Percentiles rank a stretch among this genome's conserved stretches.
phyloP scores from a whole-genome alignment of 2,113 vertebrate genomes.

The Indicator maculatus region DNA sequence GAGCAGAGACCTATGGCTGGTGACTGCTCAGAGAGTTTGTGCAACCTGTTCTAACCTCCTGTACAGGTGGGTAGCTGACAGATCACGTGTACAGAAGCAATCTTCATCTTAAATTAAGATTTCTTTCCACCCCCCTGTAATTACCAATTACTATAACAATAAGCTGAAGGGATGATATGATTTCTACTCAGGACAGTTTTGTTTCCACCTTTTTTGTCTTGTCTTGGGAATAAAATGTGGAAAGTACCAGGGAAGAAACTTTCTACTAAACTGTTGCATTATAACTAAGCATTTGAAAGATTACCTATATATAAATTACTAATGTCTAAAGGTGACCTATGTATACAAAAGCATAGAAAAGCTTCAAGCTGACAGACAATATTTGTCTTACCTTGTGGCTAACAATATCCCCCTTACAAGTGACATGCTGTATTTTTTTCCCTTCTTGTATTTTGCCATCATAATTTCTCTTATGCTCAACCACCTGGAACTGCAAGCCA shows the following conservation, averaged over 20 bases:
- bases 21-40: neutral
- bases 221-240: constrained; percentile 38
- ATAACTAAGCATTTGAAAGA: neutral
- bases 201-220: constrained; percentile 51
- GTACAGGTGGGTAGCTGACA: constrained; percentile 43
- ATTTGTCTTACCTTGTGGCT: neutral
- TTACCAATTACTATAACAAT: constrained; percentile 71
- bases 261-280: constrained; percentile 6
- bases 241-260: constrained; percentile 36
- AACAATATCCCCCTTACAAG: neutral
- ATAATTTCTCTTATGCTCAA: neutral
- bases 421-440: neutral
- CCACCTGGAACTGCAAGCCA: neutral
- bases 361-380: neutral
- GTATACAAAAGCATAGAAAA: neutral
- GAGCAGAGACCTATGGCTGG: neutral
- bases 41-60: constrained; percentile 10
- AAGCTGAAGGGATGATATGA: constrained; percentile 67
- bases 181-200: constrained; percentile 53
- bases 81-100: constrained; percentile 44
- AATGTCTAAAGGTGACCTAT: neutral
- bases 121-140: neutral
- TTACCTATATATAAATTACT: neutral
- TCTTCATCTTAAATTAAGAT: constrained; percentile 50
- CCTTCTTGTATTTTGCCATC: neutral